Evolutionary conservation across 2,797 vertebrate species (phyloP).

Genomic region (Salmo trutta): DNA sequence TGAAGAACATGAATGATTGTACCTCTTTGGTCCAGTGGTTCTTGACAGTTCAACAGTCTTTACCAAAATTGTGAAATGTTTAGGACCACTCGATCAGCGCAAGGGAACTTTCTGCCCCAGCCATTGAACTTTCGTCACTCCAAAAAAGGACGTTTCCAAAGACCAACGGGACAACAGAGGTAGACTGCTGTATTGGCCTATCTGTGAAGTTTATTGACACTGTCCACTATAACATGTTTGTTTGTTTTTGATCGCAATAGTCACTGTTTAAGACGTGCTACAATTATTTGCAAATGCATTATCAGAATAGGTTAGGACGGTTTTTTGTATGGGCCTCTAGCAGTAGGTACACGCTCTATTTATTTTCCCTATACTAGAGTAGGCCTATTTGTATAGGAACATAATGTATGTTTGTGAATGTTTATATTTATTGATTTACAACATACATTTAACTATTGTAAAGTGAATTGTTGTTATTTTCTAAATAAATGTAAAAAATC

Average conservation of each 20-base stretch:
- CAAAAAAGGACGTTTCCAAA: neutral
- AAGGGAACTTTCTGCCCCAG: neutral
- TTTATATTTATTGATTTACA: neutral
- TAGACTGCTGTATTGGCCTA: neutral
- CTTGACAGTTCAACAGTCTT: constrained; percentile 99
- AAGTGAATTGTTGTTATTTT: neutral
- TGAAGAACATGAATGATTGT: constrained; percentile 13
- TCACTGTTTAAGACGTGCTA: neutral
- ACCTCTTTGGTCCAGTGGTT: constrained; percentile 97
- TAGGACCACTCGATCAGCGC: constrained; percentile 98
- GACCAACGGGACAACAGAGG: neutral
- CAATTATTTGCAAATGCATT: neutral
- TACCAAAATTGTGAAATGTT: constrained; percentile 99
- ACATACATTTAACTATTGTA: neutral
- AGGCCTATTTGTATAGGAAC: neutral
- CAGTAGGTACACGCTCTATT: neutral
- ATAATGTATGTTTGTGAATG: neutral
- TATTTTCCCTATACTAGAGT: neutral
- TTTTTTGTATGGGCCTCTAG: neutral
- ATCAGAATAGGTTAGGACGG: neutral
- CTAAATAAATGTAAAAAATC: neutral
- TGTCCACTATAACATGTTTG: neutral
- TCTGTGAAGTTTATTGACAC: neutral
- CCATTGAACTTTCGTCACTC: neutral
- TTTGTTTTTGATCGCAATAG: neutral